Evolutionary conservation across 2,888 invertebrate species (phyloP), one percentile per base, ranked within the genome.

Genomic region (Diarsia mendica): DNA sequence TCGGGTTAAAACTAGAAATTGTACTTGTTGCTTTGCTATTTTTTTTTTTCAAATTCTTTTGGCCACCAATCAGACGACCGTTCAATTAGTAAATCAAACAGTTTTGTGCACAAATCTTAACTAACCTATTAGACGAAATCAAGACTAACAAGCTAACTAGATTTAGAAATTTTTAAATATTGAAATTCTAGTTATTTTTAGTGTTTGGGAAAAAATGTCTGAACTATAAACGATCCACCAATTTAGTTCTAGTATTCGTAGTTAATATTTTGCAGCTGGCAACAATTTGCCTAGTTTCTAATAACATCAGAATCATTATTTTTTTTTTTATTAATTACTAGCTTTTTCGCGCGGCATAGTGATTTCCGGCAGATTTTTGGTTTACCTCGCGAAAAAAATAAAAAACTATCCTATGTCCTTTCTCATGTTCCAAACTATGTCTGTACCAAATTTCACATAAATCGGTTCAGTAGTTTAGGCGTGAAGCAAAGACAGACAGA

Each of bases 41-140:
- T 9, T 28, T 8, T 9, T 28, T 3, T 3, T 23, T 4, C 6
- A 23, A 33, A n/a, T 15, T 48, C 1, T 0, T 18, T 28, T n/a
- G 18, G n/a, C n/a, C 44, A 20, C 23, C 23, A 58, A 69, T 79
- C 23, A 51, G 11, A 63, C 73, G 60, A 18, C 28, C 77, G 75
- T 85, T 63, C 75, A 83, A 80, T 72, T 73, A 44, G 51, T 68
- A 61, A 77, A 80, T 80, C 15, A 65, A 23, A 80, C 28, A 49
- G 64, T 11, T 64, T 46, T 67, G 53, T n/a, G 65, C 39, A 55
- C 15, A 61, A 74, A 71, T 55, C 70, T 63, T 75, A 76, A 82
- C 77, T 63, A 76, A 82, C 77, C 79, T 64, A 73, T 79, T 77
- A 71, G 66, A 80, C 67, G 11, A 77, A 80, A 74, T 83, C 64